Evolutionary conservation across 1,140 invertebrate genomes (phyloP).

Genomic region (Limonius californicus): DNA sequence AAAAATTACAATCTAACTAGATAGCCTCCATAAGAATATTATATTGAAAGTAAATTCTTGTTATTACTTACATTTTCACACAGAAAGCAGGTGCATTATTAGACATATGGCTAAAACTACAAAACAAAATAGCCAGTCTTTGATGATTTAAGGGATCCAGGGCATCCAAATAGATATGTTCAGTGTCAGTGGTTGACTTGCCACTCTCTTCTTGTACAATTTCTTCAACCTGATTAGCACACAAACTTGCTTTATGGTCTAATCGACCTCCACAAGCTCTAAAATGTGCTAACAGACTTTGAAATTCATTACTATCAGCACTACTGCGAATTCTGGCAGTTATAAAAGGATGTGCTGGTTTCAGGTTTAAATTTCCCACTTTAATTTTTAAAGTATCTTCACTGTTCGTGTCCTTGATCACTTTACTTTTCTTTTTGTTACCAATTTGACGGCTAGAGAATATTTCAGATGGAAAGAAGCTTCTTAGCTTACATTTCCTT

Average conservation of each 20-base stretch:
- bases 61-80: conserved; percentile 54
- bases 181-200: conserved; percentile 36
- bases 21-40: too few species aligned
- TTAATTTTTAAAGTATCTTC: neutral
- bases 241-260: conserved; percentile 38
- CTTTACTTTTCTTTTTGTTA: conserved; percentile 36
- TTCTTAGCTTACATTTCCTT: conserved; percentile 68
- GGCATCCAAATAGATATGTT: conserved; percentile 58
- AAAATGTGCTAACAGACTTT: conserved; percentile 76
- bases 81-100: conserved; percentile 82
- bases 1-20: too few species aligned
- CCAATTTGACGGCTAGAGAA: conserved; percentile 66
- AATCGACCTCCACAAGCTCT: conserved; percentile 76
- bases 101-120: conserved; percentile 81
- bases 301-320: conserved; percentile 62
- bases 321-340: conserved; percentile 62
- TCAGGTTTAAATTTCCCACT: conserved; percentile 26
- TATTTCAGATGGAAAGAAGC: conserved; percentile 75
- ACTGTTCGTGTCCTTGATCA: neutral
- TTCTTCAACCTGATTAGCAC: conserved; percentile 7
- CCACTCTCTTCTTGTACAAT: conserved; percentile 17
- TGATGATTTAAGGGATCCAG: conserved; percentile 87
- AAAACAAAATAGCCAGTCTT: conserved; percentile 83
- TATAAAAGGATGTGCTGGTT: conserved; percentile 68
- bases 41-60: too few species aligned